phyloP scores from a whole-genome alignment of 2,797 vertebrate genomes.

The Oophaga sylvatica region DNA sequence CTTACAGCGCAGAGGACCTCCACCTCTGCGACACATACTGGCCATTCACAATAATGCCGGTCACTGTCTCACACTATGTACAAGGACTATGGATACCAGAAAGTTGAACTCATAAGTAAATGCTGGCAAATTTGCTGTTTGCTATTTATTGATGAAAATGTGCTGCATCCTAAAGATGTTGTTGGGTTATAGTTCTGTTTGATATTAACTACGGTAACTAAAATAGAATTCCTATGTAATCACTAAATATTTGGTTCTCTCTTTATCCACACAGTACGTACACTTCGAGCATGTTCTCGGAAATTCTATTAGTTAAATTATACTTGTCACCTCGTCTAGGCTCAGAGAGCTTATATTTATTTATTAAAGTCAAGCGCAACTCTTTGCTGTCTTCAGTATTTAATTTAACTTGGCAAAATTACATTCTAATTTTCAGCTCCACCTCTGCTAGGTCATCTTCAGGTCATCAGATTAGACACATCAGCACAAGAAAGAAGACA shows the following conservation, averaged over 20 bases:
- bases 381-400: constrained; percentile 59
- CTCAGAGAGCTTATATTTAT: constrained; percentile 38
- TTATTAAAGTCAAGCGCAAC: constrained; percentile 49
- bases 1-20: no score
- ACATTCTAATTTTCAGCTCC: constrained; percentile 75
- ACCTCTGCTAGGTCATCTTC: constrained; percentile 78
- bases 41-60: no score
- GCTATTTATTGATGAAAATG: not conserved
- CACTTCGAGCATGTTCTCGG: not conserved
- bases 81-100: no score
- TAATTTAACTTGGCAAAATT: constrained; percentile 73
- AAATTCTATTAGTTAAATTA: constrained; percentile 25
- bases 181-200: not conserved
- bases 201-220: not conserved
- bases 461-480: constrained; percentile 81
- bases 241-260: not conserved
- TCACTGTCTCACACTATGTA: no score
- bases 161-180: not conserved
- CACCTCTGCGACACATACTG: no score
- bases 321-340: not conserved
- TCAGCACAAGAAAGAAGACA: constrained; percentile 73
- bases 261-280: no score
- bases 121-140: not conserved
- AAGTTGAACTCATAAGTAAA: not conserved
- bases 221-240: not conserved